Evolutionary conservation across 2,888 invertebrate genomes (phyloP).

Genomic region (Pheosia gnoma): DNA sequence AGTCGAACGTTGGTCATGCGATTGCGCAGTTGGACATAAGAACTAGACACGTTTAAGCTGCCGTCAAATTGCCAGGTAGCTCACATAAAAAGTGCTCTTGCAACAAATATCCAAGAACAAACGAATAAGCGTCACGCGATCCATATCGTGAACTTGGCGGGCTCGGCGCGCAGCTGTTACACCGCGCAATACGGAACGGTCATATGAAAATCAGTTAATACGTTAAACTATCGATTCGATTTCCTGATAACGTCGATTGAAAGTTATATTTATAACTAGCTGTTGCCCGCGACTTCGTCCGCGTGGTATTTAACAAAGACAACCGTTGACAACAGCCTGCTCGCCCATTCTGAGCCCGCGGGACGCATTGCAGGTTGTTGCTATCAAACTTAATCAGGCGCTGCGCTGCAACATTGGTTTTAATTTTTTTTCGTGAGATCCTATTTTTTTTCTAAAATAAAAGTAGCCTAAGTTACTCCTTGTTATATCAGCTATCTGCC

Average conservation of each 20-base stretch:
- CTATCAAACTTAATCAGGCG: too few species aligned
- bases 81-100: not conserved
- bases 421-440: too few species aligned
- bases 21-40: not conserved
- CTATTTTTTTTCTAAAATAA: too few species aligned
- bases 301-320: too few species aligned
- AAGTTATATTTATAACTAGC: not conserved
- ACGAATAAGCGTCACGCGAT: slow-evolving; percentile 22
- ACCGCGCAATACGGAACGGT: slow-evolving; percentile 36
- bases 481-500: too few species aligned
- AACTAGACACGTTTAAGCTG: not conserved
- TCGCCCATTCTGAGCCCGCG: too few species aligned
- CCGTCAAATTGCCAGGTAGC: not conserved
- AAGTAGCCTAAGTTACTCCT: too few species aligned
- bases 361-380: too few species aligned
- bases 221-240: slow-evolving; percentile 1
- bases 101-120: not conserved
- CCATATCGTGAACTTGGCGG: slow-evolving; percentile 48
- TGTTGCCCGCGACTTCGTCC: too few species aligned
- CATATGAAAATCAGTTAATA: slow-evolving; percentile 29
- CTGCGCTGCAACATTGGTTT: too few species aligned
- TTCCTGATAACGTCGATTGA: not conserved
- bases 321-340: too few species aligned
- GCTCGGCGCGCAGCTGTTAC: slow-evolving; percentile 28
- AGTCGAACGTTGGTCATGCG: not conserved